A percentile compares a stretch with the other conserved stretches of the same genome.
Conservation (phyloP, 2,113 vertebrate genomes). For the Toxotes chatareus region DNA sequence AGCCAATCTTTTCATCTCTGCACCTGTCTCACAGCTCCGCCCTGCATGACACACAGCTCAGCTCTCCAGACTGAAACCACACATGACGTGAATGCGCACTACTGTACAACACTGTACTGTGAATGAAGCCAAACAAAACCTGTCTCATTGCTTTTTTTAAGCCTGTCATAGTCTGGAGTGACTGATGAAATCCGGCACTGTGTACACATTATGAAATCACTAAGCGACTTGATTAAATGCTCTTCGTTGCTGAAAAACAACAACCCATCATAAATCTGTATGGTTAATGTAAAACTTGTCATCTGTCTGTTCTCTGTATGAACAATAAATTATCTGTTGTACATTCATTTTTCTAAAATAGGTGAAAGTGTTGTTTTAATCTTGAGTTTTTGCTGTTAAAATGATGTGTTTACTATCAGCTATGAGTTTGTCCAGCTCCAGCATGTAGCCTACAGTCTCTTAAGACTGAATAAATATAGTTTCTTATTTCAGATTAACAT, state of each 20-base stretch:
- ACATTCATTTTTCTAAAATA: neutral
- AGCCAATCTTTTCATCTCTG: slow-evolving; percentile 73
- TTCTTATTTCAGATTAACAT: neutral
- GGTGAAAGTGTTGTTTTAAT: no score
- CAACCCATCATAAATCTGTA: neutral
- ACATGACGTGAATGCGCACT: slow-evolving; percentile 17
- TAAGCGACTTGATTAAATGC: neutral
- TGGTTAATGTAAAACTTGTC: neutral
- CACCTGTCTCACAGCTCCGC: slow-evolving; percentile 71
- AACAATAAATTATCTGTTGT: neutral
- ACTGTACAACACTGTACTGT: slow-evolving; percentile 20
- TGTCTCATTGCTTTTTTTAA: slow-evolving; percentile 33
- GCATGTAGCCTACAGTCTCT: neutral
- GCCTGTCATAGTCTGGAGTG: slow-evolving; percentile 15
- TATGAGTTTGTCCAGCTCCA: neutral
- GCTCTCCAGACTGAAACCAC: slow-evolving; percentile 38
- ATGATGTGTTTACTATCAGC: neutral
- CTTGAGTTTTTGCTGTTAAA: neutral
- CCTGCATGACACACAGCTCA: slow-evolving; percentile 57
- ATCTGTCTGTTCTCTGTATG: no score
- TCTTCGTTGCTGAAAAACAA: neutral
- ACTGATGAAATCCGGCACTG: slow-evolving; percentile 19
- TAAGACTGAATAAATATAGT: neutral
- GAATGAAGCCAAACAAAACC: slow-evolving; percentile 34
- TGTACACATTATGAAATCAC: neutral